Percentiles rank a stretch among this genome's conserved stretches.
Conservation (phyloP, 2,888 invertebrate genomes). For the Lycocerus yunnanus region DNA sequence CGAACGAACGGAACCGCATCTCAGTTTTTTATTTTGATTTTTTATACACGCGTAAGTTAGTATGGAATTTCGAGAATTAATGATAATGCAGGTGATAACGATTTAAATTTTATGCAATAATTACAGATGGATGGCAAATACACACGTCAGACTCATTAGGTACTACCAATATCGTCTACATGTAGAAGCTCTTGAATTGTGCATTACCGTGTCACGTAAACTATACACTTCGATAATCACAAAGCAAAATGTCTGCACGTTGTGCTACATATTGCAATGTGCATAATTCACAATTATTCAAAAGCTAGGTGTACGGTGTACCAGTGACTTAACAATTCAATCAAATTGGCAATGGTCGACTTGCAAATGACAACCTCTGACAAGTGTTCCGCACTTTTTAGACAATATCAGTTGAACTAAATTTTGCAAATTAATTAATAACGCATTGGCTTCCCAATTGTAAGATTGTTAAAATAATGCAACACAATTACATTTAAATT, state of each 20-base stretch:
- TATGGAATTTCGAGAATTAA: too few species aligned
- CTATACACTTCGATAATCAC: not conserved
- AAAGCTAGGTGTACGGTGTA: not conserved
- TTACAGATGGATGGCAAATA: not conserved
- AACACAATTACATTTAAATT: not conserved
- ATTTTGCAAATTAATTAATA: too few species aligned
- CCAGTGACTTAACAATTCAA: not conserved
- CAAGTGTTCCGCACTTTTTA: too few species aligned
- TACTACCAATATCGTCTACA: not conserved
- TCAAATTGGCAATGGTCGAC: not conserved
- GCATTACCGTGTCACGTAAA: not conserved
- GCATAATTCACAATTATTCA: not conserved
- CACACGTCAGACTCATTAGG: not conserved
- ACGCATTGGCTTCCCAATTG: too few species aligned
- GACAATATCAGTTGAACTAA: too few species aligned
- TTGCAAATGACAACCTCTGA: too few species aligned
- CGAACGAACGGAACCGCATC: too few species aligned
- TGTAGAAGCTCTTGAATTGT: not conserved
- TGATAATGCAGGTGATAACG: not conserved
- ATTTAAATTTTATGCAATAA: not conserved
- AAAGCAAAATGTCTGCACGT: not conserved
- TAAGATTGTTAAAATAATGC: too few species aligned
- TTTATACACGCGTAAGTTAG: too few species aligned
- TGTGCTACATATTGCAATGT: not conserved
- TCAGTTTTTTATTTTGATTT: too few species aligned